These are phyloP conservation scores for Lepus europaeus DNA, from an alignment of 2,113 vertebrate species.

Conservation along the genomic window DNA sequence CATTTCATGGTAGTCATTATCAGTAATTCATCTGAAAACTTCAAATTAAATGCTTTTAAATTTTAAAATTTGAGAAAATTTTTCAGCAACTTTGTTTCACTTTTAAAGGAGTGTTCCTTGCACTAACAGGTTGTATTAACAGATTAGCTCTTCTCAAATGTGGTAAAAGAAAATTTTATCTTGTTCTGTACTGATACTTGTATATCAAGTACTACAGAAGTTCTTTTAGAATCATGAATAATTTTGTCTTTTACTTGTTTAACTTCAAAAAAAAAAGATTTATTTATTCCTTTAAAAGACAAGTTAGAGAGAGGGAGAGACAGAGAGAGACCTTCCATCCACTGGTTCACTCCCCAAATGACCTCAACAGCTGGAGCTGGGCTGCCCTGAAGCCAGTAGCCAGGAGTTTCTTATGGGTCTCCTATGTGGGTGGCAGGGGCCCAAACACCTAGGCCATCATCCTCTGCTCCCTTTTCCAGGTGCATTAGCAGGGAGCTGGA, in stretches of 20 bases:
- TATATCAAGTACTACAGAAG: not conserved
- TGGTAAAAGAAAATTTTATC: not conserved
- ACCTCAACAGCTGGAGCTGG: no score
- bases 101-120: not conserved
- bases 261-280: no score
- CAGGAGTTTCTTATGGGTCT: no score
- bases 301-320: no score
- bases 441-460: no score
- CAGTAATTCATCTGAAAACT: constrained; percentile 2
- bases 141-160: not conserved
- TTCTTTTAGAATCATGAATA: not conserved
- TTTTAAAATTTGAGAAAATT: not conserved
- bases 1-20: not conserved
- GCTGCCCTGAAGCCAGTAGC: no score
- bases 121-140: not conserved
- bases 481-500: no score
- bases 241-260: not conserved
- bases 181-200: not conserved
- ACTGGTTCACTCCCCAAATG: no score
- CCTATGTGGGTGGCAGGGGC: no score
- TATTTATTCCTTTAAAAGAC: no score
- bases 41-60: not conserved
- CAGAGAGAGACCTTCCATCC: no score
- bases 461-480: no score
- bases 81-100: not conserved